These are phyloP conservation scores for Listronotus oregonensis DNA, from an alignment of 1,140 invertebrate species.

Conservation along the genomic window DNA sequence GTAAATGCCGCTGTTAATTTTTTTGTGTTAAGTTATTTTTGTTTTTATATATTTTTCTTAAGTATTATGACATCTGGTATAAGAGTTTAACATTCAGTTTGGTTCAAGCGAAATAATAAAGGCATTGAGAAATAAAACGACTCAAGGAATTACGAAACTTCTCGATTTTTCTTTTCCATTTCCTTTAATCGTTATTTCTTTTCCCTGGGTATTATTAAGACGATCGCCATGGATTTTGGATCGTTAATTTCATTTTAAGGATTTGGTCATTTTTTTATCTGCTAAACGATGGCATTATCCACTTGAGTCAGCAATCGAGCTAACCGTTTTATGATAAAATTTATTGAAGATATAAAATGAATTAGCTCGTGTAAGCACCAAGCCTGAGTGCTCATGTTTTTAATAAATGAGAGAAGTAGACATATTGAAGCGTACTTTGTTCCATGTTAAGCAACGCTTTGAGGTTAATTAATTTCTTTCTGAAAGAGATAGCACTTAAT, in stretches of 20 bases:
- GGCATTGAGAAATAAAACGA: constrained; percentile 13
- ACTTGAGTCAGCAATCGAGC: constrained; percentile 21
- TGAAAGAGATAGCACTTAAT: too few relatives aligned
- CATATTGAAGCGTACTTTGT: too few relatives aligned
- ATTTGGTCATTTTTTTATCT: constrained; percentile 17
- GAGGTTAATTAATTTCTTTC: too few relatives aligned
- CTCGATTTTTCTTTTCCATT: constrained; percentile 16
- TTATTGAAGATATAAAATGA: constrained; percentile 22
- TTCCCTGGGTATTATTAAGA: constrained; percentile 13
- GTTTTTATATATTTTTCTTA: neutral
- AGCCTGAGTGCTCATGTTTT: too few relatives aligned
- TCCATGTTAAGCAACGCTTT: too few relatives aligned
- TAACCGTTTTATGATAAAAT: constrained; percentile 15
- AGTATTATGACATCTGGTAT: constrained; percentile 1
- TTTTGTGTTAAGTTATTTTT: too few relatives aligned
- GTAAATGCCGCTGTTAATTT: too few relatives aligned
- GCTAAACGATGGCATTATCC: constrained; percentile 16
- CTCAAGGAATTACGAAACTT: constrained; percentile 16
- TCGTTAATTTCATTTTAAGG: constrained; percentile 23
- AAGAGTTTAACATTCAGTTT: neutral
- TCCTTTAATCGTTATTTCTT: constrained; percentile 10
- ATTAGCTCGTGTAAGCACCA: constrained; percentile 3
- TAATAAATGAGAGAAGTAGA: neutral
- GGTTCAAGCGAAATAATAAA: constrained; percentile 10
- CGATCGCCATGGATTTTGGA: constrained; percentile 17